Base-by-base conservation (phyloP, 2,797 vertebrate species). In the Poecile montanus region DNA sequence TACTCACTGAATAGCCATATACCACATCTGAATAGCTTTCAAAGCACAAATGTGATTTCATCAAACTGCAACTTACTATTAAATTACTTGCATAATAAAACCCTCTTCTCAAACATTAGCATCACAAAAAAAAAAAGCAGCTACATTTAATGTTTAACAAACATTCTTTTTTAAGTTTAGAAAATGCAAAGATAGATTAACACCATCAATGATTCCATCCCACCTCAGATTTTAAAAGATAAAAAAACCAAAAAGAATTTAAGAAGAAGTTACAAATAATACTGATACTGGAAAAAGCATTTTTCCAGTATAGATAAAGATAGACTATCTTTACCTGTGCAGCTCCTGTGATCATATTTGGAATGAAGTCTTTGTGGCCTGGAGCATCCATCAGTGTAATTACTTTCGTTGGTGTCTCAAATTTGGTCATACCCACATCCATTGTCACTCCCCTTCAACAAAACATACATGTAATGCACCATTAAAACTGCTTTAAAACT, bases 271-370 rank as follows among this genome's bases (percentile, higher is more conserved):
- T 67, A 34, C 23, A 89, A 53, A 56, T 53, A 68, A 71, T 58
- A 68, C 40, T 14, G 21, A 36, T 70, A 53, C 13, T 71, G 7
- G 13, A 40, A 85, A 93, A 72, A 47, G 9, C 68, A 9, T 51
- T 92, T 91, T 78, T 12, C 38, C 38, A 38, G 38, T 40, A 40
- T 13, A 40, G 38, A 13, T 40, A 38, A 38, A 38, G 38, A 38
- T 11, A 90, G 58, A 95, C 50, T 32, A 77, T 60, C 10, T 74
- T 85, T 98, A 99, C 99, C 99, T 99, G 99, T 42, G 99, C 99
- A 60, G 99, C 99, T 97, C 99, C 99, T 48, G 99, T 99, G 96
- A 99, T 99, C 99, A 99, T 99, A 97, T 99, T 99, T 95, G 99
- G 99, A 97, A 99, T 99, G 97, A 99, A 99, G 97, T 99, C 99